phyloP scores from a whole-genome alignment of 2,113 vertebrate species.

The Clarias macrocephalus region DNA sequence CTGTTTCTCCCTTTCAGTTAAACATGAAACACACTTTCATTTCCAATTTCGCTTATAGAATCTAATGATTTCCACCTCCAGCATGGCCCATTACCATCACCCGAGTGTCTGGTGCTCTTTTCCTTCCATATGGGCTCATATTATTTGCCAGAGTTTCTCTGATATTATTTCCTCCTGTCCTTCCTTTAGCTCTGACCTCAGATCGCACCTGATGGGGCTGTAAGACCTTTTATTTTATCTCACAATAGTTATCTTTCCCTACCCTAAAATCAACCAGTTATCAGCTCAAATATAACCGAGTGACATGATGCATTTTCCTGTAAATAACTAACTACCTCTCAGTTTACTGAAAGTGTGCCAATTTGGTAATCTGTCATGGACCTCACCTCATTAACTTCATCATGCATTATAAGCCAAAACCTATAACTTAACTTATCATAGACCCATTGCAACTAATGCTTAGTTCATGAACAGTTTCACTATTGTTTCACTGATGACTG shows the following conservation, averaged over 20 bases:
- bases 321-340: conserved; percentile 35
- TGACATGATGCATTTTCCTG: conserved; percentile 15
- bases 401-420: conserved; percentile 12
- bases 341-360: conserved; percentile 38
- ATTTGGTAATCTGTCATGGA: conserved; percentile 39
- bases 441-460: conserved; percentile 9
- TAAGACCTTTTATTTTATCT: conserved; percentile 56
- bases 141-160: conserved; percentile 44
- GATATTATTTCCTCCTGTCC: conserved; percentile 58
- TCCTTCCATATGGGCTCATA: conserved; percentile 28
- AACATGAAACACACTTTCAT: not conserved
- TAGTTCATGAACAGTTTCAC: not conserved
- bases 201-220: conserved; percentile 56
- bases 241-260: conserved; percentile 21
- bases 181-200: conserved; percentile 59
- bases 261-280: conserved; percentile 15
- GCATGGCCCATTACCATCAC: not conserved
- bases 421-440: conserved; percentile 5
- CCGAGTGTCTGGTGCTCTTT: conserved; percentile 25
- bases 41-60: not conserved
- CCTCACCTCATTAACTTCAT: conserved; percentile 42
- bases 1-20: not conserved
- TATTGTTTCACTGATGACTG: not conserved
- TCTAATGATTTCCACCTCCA: conserved; percentile 20
- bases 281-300: conserved; percentile 27